A percentile compares a stretch with the other conserved stretches of the same genome.
These are phyloP conservation scores for Stictonetta naevosa DNA, from an alignment of 2,113 vertebrate species.

Conservation along the genomic window DNA sequence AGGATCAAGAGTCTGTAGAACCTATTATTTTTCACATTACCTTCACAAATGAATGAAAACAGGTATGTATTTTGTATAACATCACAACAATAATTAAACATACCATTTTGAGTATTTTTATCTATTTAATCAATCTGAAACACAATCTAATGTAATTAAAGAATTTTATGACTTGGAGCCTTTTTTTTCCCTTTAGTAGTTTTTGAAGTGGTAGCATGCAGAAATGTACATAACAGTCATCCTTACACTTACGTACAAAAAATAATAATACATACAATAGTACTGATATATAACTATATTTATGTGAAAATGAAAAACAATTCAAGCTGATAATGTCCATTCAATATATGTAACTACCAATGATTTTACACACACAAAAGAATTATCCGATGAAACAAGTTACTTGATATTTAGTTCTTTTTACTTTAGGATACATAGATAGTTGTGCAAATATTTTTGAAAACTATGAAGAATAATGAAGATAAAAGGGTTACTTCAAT, in stretches of 20 bases:
- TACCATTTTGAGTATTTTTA: neutral
- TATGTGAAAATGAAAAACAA: neutral
- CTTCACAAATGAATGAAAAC: neutral
- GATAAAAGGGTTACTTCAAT: neutral
- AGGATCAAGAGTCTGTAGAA: neutral
- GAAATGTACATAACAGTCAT: neutral
- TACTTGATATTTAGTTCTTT: neutral
- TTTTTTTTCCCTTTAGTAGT: neutral
- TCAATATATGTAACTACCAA: neutral
- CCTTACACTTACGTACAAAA: rapidly evolving
- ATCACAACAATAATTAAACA: neutral
- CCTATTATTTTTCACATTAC: neutral
- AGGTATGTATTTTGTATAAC: neutral
- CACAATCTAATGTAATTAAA: neutral
- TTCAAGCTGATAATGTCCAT: neutral
- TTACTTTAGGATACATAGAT: neutral
- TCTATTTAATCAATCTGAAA: neutral
- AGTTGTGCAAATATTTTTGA: neutral
- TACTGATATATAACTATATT: too few relatives aligned
- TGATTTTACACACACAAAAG: neutral
- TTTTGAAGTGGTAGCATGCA: neutral
- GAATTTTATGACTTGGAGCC: neutral
- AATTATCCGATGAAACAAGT: neutral
- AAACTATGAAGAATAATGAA: neutral
- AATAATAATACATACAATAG: neutral